Percentiles rank a stretch among this genome's conserved stretches.
Evolutionary conservation across 2,888 invertebrate genomes (phyloP).

Genomic region (Epistrophe grossulariae): DNA sequence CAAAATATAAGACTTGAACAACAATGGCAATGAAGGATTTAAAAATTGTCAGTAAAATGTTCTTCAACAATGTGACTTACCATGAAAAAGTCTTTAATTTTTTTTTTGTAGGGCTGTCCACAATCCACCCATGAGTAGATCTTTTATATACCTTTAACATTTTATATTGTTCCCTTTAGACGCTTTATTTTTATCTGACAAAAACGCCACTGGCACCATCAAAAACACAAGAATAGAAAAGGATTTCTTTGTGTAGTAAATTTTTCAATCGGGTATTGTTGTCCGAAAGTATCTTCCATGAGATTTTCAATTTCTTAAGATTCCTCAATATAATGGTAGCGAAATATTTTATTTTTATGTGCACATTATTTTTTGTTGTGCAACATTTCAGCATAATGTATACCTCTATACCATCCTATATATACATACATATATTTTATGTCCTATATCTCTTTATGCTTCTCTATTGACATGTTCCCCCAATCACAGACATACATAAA

Average conservation of each 20-base stretch:
- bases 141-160: constrained; percentile 50
- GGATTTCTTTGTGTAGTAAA: constrained; percentile 62
- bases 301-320: constrained; percentile 74
- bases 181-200: constrained; percentile 59
- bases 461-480: constrained; percentile 9
- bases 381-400: constrained; percentile 64
- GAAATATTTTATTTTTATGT: constrained; percentile 75
- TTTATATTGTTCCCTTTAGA: constrained; percentile 51
- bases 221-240: constrained; percentile 39
- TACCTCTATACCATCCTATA: not conserved
- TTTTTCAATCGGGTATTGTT: constrained; percentile 71
- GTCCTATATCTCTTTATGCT: not conserved
- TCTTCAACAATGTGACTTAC: constrained; percentile 48
- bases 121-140: constrained; percentile 26
- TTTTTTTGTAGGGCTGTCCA: constrained; percentile 46
- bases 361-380: constrained; percentile 71
- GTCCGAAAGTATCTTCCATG: constrained; percentile 65
- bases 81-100: constrained; percentile 59
- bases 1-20: constrained; percentile 9
- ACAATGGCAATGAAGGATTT: constrained; percentile 32
- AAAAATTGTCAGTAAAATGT: constrained; percentile 62
- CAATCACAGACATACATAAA: too few species aligned
- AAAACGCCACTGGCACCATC: constrained; percentile 60
- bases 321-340: constrained; percentile 58
- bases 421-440: too few species aligned